These are phyloP conservation scores for Drosophila algonquin DNA, from an alignment of 2,888 invertebrate genomes.

Conservation along the genomic window DNA sequence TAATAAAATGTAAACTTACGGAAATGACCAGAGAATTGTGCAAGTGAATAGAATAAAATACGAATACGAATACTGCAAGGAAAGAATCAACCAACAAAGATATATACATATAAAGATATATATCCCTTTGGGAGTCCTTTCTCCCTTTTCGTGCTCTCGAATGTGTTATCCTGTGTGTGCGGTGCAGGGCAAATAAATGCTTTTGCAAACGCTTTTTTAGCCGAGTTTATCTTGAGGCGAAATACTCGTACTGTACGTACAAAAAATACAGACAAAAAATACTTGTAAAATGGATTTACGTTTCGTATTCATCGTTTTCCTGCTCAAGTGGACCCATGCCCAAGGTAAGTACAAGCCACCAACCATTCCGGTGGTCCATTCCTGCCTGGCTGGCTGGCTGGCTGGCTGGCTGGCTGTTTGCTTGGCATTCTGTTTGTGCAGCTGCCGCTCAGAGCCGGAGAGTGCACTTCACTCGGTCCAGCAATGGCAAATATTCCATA, in stretches of 20 bases:
- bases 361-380: conserved; percentile 27
- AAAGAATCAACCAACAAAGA: conserved; percentile 18
- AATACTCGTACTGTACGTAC: conserved; percentile 63
- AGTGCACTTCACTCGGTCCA: conserved; percentile 53
- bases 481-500: conserved; percentile 71
- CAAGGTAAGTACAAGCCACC: conserved; percentile 71
- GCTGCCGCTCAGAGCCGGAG: conserved; percentile 48
- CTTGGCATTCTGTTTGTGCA: conserved; percentile 64
- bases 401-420: conserved; percentile 13
- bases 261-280: conserved; percentile 8
- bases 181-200: conserved; percentile 74
- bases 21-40: conserved; percentile 10
- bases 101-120: conserved; percentile 1
- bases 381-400: conserved; percentile 15
- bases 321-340: conserved; percentile 81
- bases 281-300: conserved; percentile 81
- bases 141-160: conserved; percentile 7
- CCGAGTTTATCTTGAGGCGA: conserved; percentile 75
- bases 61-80: too few species aligned
- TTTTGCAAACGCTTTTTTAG: conserved; percentile 73
- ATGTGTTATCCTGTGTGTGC: conserved; percentile 39
- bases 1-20: conserved; percentile 20
- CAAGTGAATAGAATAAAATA: conserved; percentile 6
- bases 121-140: conserved; percentile 16
- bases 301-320: conserved; percentile 81